These are phyloP conservation scores for Pituophis catenifer DNA, from an alignment of 2,113 vertebrate genomes.

Conservation along the genomic window DNA sequence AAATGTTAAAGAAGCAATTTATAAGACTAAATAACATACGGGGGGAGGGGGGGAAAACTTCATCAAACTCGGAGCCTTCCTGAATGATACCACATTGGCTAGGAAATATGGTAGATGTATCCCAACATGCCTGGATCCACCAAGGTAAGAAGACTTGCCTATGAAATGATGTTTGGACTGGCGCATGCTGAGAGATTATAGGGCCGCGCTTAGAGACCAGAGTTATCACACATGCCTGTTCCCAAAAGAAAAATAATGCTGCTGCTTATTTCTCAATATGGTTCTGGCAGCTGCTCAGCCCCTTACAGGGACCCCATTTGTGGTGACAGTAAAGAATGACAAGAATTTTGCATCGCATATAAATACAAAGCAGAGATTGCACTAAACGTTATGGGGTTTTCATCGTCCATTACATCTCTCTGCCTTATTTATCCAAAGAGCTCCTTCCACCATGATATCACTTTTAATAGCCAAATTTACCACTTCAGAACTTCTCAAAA, in stretches of 20 bases:
- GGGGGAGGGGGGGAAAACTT: neutral
- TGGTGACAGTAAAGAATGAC: neutral
- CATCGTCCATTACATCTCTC: neutral
- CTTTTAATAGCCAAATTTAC: neutral
- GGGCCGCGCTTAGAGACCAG: neutral
- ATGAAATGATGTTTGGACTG: neutral
- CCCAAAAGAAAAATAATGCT: neutral
- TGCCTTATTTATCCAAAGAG: neutral
- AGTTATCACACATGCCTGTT: neutral
- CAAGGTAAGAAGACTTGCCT: neutral
- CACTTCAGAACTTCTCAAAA: neutral
- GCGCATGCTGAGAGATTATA: neutral
- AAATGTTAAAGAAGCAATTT: neutral
- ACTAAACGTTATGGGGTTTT: neutral
- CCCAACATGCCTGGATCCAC: neutral
- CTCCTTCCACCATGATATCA: neutral
- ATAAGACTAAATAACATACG: neutral
- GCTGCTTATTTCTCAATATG: neutral
- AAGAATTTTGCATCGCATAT: neutral
- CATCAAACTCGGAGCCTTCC: neutral
- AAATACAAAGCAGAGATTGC: neutral
- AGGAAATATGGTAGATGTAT: neutral
- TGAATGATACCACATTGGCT: neutral
- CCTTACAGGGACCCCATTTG: neutral
- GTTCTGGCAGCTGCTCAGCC: neutral